Evolutionary conservation across 1,140 invertebrate genomes (phyloP).

Genomic region (Euwallacea similis): DNA sequence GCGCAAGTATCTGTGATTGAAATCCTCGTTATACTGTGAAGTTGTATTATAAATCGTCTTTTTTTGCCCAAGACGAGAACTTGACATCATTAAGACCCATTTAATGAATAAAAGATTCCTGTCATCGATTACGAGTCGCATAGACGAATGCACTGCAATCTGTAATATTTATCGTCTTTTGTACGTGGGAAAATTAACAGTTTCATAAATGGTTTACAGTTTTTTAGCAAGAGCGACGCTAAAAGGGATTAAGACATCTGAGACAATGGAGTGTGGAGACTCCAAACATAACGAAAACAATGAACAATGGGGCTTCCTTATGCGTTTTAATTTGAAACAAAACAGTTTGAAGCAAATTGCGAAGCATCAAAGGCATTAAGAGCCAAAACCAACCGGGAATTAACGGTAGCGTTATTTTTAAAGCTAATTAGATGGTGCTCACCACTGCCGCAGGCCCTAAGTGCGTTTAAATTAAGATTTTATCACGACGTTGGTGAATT

Average conservation of each 20-base stretch:
- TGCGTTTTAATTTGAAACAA: too few species aligned
- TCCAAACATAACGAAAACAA: too few species aligned
- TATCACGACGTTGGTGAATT: slow-evolving; percentile 13
- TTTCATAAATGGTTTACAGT: too few species aligned
- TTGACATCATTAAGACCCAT: slow-evolving; percentile 8
- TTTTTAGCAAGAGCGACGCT: too few species aligned
- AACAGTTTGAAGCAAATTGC: slow-evolving; percentile 6
- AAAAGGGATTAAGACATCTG: too few species aligned
- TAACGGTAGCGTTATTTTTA: slow-evolving; percentile 12
- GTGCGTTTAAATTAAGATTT: slow-evolving; percentile 14
- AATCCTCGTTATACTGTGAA: not conserved
- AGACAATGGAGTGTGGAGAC: too few species aligned
- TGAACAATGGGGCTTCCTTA: too few species aligned
- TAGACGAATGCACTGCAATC: not conserved
- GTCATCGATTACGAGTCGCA: not conserved
- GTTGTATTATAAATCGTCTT: not conserved
- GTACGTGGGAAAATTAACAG: too few species aligned
- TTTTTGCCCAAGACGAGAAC: not conserved
- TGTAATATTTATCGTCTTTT: not conserved
- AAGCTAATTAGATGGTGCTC: slow-evolving; percentile 18
- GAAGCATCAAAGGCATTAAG: slow-evolving; percentile 3
- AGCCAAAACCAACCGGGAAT: slow-evolving; percentile 6
- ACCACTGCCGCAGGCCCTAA: not conserved
- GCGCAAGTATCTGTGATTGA: not conserved
- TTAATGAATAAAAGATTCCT: slow-evolving; percentile 10